Percentiles rank a stretch among this genome's conserved stretches.
Evolutionary conservation across 2,797 vertebrate genomes (phyloP).

Genomic region (Lates japonicus): DNA sequence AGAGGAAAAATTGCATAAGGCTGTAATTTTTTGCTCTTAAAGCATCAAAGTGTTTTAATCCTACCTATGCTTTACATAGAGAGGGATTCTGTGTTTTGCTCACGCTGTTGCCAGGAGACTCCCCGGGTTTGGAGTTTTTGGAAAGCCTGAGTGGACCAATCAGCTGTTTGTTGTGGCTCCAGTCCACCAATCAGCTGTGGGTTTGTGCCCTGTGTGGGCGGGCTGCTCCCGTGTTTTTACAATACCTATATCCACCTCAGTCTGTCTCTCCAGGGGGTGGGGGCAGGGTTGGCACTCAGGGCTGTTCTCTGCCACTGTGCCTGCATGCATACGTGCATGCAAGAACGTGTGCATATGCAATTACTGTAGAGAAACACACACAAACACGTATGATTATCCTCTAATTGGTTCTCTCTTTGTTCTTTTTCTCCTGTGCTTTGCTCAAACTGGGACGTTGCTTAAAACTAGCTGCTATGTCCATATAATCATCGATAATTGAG

Average conservation of each 20-base stretch:
- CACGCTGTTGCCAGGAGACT: constrained; percentile 83
- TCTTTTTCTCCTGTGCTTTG: neutral
- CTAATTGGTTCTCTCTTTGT: constrained; percentile 2
- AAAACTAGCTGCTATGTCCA: neutral
- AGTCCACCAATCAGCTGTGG: constrained; percentile 70
- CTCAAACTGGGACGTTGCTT: neutral
- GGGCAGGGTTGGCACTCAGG: constrained; percentile 44
- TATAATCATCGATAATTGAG: neutral
- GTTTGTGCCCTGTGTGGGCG: constrained; percentile 70
- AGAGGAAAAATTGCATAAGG: constrained; percentile 38
- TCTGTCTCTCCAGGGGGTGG: constrained; percentile 42
- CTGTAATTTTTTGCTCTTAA: constrained; percentile 27
- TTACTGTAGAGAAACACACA: constrained; percentile 1
- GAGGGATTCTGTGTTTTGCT: constrained; percentile 67
- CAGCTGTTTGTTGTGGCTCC: constrained; percentile 70
- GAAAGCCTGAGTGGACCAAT: constrained; percentile 72
- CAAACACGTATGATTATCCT: neutral
- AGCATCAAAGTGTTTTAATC: constrained; percentile 49
- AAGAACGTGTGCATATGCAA: constrained; percentile 13
- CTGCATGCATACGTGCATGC: constrained; percentile 9
- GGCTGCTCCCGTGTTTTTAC: constrained; percentile 63
- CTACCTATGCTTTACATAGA: constrained; percentile 38
- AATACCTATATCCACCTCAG: constrained; percentile 53
- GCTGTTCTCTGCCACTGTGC: constrained; percentile 29
- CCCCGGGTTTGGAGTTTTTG: constrained; percentile 65